These are phyloP conservation scores for Epinephelus malabaricus DNA, from an alignment of 2,797 vertebrate species.

Conservation along the genomic window DNA sequence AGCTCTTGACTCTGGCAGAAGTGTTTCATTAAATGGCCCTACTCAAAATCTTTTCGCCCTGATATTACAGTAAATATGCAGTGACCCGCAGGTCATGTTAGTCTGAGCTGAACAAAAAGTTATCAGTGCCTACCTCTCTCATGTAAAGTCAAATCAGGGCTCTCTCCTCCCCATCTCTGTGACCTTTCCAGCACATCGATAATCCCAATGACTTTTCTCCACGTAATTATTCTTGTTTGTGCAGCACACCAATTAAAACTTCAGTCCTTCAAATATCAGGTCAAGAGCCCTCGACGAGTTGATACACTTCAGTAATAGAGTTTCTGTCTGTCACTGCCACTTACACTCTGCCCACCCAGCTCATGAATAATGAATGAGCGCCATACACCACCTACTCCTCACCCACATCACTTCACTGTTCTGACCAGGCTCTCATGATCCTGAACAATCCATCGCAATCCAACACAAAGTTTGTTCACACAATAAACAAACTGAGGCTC, in stretches of 20 bases:
- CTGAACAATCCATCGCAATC: conserved; percentile 41
- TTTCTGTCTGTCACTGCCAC: conserved; percentile 79
- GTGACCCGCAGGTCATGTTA: conserved; percentile 1
- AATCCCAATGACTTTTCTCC: conserved; percentile 62
- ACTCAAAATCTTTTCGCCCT: neutral
- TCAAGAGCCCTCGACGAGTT: conserved; percentile 71
- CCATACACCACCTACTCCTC: conserved; percentile 78
- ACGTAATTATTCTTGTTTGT: conserved; percentile 60
- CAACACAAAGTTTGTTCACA: conserved; percentile 24
- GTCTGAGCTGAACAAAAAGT: conserved; percentile 28
- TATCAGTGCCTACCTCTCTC: conserved; percentile 64
- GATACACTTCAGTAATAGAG: conserved; percentile 73
- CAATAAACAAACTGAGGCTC: conserved; percentile 23
- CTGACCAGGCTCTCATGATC: conserved; percentile 52
- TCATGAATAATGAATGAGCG: conserved; percentile 83
- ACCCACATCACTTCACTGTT: conserved; percentile 67
- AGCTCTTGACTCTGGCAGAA: neutral
- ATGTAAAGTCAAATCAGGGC: conserved; percentile 63
- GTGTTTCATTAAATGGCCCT: neutral
- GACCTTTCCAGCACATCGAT: conserved; percentile 63
- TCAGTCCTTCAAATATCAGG: conserved; percentile 69
- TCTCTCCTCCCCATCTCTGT: conserved; percentile 65
- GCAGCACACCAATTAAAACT: conserved; percentile 56
- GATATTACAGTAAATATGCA: conserved; percentile 18
- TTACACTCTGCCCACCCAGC: conserved; percentile 77